A percentile compares a stretch with the other conserved stretches of the same genome.
Conservation (phyloP, 2,797 vertebrate genomes). For the Zalophus californianus region DNA sequence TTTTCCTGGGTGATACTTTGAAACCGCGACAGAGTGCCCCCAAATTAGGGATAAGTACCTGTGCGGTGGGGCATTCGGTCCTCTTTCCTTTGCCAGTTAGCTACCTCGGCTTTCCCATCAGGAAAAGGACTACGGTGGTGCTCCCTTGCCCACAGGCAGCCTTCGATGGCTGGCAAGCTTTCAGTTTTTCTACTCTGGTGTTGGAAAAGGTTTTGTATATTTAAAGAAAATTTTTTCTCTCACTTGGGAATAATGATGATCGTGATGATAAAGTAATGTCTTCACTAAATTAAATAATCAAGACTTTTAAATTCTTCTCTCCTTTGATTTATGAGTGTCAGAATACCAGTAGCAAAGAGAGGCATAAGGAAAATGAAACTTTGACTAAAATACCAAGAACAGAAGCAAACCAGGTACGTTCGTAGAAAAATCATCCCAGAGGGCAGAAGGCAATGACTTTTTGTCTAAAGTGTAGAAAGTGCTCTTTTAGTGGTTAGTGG, state of each 20-base stretch:
- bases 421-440: background rate
- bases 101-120: constrained; percentile 5
- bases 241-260: background rate
- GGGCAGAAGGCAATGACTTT: background rate
- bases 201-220: background rate
- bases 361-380: background rate
- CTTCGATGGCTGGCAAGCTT: background rate
- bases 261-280: background rate
- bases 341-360: background rate
- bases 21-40: background rate
- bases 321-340: background rate
- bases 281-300: background rate
- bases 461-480: background rate
- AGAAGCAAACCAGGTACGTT: background rate
- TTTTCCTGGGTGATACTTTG: background rate
- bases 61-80: background rate
- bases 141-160: background rate
- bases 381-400: background rate
- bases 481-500: no score
- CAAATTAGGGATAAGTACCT: background rate
- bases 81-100: background rate
- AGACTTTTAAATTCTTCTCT: background rate
- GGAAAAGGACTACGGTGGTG: background rate
- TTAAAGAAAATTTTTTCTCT: background rate
- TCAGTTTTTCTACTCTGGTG: background rate